Base-by-base conservation (phyloP, 2,888 invertebrate species). In the Platycheirus albimanus region DNA sequence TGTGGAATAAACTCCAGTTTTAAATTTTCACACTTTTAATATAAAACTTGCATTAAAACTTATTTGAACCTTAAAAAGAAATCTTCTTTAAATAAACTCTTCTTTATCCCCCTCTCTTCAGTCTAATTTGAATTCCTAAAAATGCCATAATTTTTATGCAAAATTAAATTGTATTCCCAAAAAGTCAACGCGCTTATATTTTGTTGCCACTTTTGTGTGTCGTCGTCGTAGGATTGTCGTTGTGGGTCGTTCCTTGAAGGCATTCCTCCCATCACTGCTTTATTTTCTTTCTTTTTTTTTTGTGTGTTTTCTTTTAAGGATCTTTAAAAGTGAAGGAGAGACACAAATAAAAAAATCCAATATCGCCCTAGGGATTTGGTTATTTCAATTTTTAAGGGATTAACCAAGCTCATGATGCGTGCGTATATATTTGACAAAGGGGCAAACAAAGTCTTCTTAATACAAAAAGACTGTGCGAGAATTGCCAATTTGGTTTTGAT, bases 371-470 rank as follows among this genome's bases (percentile, higher is more conserved):
- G 74, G 78, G 67, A 74, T 78, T 72, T 74, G 63, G 78, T 78
- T 78, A 78, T 72, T 72, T 78, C 72, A 77, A 76, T 81, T 78
- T 83, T 78, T 67, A 64, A 67, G 64, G 69, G 83, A 83, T 83
- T 83, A 83, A 83, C 83, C 77, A 64, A 7, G 72, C 83, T 78
- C 58, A 74, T 74, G 72, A 72, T 63, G 72, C 63, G 69, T 61
- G 28, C 1, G 45, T 45, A 17, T 41, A 30, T 58, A 56, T 61
- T 43, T 45, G 30, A 19, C 64, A 72, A 63, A 69, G 64, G 49
- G 43, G 64, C 61, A 63, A 63, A 63, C 41, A 36, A 41, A 54
- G 20, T n/a, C 58, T 28, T 7, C 33, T n/a, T 36, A 33, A 58
- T 41, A 47, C 41, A 52, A 33, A 51, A 56, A 69, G 36, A 51